Base-by-base conservation (phyloP, 2,797 vertebrate genomes). In the Zenarchopterus dispar region DNA sequence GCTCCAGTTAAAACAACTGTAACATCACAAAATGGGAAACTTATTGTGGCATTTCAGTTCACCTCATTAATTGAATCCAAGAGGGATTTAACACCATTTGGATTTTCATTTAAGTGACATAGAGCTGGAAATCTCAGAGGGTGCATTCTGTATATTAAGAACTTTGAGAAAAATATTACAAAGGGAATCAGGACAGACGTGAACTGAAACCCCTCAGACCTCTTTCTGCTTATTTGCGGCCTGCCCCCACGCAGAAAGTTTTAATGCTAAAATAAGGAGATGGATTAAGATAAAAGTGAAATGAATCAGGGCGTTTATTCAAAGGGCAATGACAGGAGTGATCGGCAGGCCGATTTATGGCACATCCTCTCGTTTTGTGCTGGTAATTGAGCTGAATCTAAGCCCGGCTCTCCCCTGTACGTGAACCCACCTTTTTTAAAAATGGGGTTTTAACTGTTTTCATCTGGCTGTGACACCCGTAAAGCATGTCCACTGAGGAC, bases 371-470 rank as follows among this genome's bases (percentile, higher is more conserved):
- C n/a, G 19, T 80, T 79, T 65, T 70, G 84, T 72, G 55, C 62
- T 59, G 61, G 73, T 79, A 85, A 86, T 65, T 78, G 72, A 81
- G 80, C 67, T 70, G 67, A 75, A 79, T 77, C 62, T 58, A 79
- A 82, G 56, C 61, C 61, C 26, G 8, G 6, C 57, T 26, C 36
- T n/a, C 44, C 17, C n/a, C 51, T 28, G 17, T 0, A 16, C 54
- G 59, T 73, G 77, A 73, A 72, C 58, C 28, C 60, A 70, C 58
- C 48, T 76, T 84, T n/a, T 80, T 76, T 67, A 81, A 75, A 85
- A 86, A 88, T 80, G 49, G 70, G 57, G 56, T 86, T 91, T 87
- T 88, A 90, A 89, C 86, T 61, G 78, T 85, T 86, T 83, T 88
- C 84, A 84, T 89, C 78, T 77, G 81, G 77, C 59, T 58, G 70